A percentile compares a stretch with the other conserved stretches of the same genome.
Evolutionary conservation across 2,797 vertebrate species (phyloP).

Genomic region (Lepilemur ruficaudatus): DNA sequence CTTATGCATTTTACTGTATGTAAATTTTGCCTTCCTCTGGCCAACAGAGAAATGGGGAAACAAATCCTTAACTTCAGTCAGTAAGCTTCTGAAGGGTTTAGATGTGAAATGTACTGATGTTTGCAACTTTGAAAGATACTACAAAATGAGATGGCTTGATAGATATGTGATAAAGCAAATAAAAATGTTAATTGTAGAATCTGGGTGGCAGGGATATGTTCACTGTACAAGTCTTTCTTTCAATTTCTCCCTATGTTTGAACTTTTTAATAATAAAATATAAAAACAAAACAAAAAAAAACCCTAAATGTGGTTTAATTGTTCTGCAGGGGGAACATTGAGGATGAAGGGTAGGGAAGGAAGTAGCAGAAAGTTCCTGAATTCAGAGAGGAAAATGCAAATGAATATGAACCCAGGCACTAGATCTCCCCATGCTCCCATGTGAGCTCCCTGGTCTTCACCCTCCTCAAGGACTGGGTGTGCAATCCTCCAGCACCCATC

Average conservation of each 20-base stretch:
- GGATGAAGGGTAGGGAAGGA: not conserved
- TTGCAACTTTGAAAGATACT: not conserved
- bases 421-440: too few species aligned
- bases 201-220: not conserved
- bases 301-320: not conserved
- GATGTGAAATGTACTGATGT: not conserved
- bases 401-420: not conserved
- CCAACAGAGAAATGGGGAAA: slow-evolving; percentile 46
- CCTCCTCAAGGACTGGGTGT: not conserved
- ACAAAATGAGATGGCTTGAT: not conserved
- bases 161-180: not conserved
- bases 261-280: slow-evolving; percentile 18
- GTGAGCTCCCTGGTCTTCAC: not conserved
- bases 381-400: slow-evolving; percentile 6
- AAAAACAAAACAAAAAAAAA: not conserved
- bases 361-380: slow-evolving; percentile 35
- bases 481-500: not conserved
- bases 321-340: not conserved
- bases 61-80: not conserved
- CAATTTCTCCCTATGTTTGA: slow-evolving; percentile 3
- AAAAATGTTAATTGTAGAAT: not conserved
- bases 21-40: slow-evolving; percentile 42
- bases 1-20: slow-evolving; percentile 12
- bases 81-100: not conserved
- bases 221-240: not conserved